phyloP scores from a whole-genome alignment of 2,797 vertebrate species.

The Pangasius krempfi region DNA sequence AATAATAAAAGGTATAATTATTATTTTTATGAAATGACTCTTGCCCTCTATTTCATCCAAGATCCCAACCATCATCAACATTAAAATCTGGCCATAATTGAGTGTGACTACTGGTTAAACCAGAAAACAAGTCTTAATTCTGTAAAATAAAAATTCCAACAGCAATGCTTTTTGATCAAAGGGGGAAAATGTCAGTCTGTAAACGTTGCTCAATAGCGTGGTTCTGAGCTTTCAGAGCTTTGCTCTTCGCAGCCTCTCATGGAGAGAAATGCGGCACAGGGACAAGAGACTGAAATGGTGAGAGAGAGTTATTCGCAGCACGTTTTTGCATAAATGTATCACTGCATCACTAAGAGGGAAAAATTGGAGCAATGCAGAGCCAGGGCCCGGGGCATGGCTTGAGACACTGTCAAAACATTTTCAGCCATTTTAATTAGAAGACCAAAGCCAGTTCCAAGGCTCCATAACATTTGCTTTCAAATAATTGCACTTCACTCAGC shows the following conservation, averaged over 20 bases:
- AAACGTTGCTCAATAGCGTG: slow-evolving; percentile 7
- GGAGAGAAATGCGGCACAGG: slow-evolving; percentile 26
- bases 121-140: slow-evolving; percentile 28
- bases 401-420: slow-evolving; percentile 65
- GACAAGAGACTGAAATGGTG: slow-evolving; percentile 45
- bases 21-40: slow-evolving; percentile 25
- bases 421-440: slow-evolving; percentile 66
- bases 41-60: slow-evolving; percentile 26
- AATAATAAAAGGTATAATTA: slow-evolving; percentile 35
- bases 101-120: slow-evolving; percentile 26
- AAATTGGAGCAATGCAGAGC: slow-evolving; percentile 52
- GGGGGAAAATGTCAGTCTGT: neutral
- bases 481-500: slow-evolving; percentile 63
- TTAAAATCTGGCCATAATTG: slow-evolving; percentile 40
- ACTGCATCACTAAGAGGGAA: slow-evolving; percentile 58
- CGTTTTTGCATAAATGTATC: slow-evolving; percentile 61
- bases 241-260: slow-evolving; percentile 25
- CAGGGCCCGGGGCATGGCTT: slow-evolving; percentile 59
- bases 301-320: slow-evolving; percentile 57
- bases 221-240: slow-evolving; percentile 19
- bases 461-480: slow-evolving; percentile 62
- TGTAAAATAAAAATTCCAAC: slow-evolving; percentile 30
- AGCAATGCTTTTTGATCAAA: slow-evolving; percentile 24
- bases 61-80: slow-evolving; percentile 27
- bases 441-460: slow-evolving; percentile 58